These are phyloP conservation scores for Cyprinodon diabolis DNA, from an alignment of 2,797 vertebrate genomes.

Conservation along the genomic window DNA sequence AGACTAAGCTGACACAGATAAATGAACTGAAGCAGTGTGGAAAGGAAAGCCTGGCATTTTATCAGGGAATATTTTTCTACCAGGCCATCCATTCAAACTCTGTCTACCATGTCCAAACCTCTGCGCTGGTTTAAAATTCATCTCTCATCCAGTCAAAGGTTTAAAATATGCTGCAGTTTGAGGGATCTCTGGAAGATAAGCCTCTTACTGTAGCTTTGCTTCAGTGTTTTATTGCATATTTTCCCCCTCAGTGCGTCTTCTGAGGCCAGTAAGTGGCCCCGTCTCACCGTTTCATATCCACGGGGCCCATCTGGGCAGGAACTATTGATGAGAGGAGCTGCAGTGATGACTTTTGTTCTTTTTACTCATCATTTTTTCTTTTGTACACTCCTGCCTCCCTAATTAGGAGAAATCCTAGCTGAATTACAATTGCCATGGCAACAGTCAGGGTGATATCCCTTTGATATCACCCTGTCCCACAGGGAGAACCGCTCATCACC, in stretches of 20 bases:
- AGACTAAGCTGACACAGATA: constrained; percentile 52
- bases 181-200: neutral
- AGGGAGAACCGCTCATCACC: constrained; percentile 68
- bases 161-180: neutral
- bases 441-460: constrained; percentile 76
- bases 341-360: constrained; percentile 35
- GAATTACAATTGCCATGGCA: constrained; percentile 79
- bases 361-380: constrained; percentile 25
- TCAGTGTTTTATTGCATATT: neutral
- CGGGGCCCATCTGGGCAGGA: neutral
- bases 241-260: neutral
- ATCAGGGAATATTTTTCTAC: constrained; percentile 14
- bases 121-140: neutral
- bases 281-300: constrained; percentile 9
- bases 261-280: neutral
- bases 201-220: neutral
- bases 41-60: constrained; percentile 52
- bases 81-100: neutral
- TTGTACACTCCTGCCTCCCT: constrained; percentile 44
- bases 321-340: constrained; percentile 35
- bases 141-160: neutral
- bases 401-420: constrained; percentile 74
- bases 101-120: neutral
- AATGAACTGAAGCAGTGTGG: constrained; percentile 38
- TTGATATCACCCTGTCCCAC: constrained; percentile 77